phyloP scores from a whole-genome alignment of 2,888 invertebrate species.

The Sarcophaga subvicina region DNA sequence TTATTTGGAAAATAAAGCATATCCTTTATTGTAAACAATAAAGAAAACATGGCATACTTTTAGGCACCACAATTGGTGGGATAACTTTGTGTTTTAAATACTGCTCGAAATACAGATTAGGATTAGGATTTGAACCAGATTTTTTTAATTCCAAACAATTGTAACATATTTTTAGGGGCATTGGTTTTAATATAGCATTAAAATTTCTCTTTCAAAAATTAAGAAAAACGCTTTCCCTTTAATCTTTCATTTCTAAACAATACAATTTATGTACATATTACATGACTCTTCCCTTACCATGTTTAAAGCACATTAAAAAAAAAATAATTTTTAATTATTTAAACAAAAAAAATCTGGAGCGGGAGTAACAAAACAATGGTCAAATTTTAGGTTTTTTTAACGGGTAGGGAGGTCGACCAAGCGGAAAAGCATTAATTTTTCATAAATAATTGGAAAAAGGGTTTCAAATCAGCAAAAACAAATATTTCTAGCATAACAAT shows the following conservation, averaged over 20 bases:
- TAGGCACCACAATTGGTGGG: not conserved
- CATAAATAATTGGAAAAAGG: constrained; percentile 69
- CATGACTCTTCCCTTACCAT: too few species aligned
- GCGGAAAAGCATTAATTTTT: constrained; percentile 76
- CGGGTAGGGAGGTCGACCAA: constrained; percentile 47
- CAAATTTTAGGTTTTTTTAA: constrained; percentile 8
- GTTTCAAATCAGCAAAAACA: not conserved
- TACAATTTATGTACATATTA: constrained; percentile 28
- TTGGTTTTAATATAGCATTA: not conserved
- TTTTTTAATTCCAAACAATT: not conserved
- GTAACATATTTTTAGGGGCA: constrained; percentile 8
- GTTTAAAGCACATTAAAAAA: constrained; percentile 25
- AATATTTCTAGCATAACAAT: not conserved
- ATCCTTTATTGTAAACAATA: too few species aligned
- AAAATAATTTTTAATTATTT: constrained; percentile 63
- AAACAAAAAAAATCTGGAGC: constrained; percentile 41
- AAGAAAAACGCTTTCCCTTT: not conserved
- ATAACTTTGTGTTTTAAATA: too few species aligned
- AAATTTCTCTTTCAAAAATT: not conserved
- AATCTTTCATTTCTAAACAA: constrained; percentile 42
- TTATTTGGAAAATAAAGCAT: too few species aligned
- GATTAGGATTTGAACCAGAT: not conserved
- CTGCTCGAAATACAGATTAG: not conserved
- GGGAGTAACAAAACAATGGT: constrained; percentile 25
- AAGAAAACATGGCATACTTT: not conserved